A percentile compares a stretch with the other conserved stretches of the same genome.
Evolutionary conservation across 2,113 vertebrate genomes (phyloP).

Genomic region (Tretioscincus oriximinensis): DNA sequence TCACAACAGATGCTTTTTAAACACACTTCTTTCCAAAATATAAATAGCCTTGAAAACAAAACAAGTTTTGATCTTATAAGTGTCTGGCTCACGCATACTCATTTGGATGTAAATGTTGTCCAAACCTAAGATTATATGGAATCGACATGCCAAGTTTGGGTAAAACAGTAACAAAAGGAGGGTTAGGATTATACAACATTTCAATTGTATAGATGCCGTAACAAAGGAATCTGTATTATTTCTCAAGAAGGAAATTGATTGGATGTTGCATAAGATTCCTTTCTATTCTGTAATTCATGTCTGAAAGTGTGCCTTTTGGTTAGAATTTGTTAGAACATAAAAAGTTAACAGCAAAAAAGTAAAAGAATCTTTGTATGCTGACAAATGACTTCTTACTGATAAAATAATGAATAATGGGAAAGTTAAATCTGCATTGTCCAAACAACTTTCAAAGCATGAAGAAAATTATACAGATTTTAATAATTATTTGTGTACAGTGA

Average conservation of each 20-base stretch:
- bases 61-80: neutral
- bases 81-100: neutral
- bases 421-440: neutral
- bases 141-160: neutral
- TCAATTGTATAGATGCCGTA: neutral
- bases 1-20: neutral
- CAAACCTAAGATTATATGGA: neutral
- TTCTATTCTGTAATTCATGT: neutral
- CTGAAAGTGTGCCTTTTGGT: conserved; percentile 32
- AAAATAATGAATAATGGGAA: neutral
- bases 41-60: neutral
- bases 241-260: neutral
- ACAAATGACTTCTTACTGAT: conserved; percentile 11
- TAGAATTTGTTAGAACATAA: neutral
- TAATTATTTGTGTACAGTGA: no score
- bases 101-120: neutral
- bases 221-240: neutral
- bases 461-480: no score
- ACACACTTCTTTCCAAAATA: neutral
- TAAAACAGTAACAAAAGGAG: neutral
- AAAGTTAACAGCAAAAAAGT: conserved; percentile 18
- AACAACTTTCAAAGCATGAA: neutral
- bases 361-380: conserved; percentile 1
- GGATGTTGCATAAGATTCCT: conserved; percentile 2
- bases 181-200: neutral